Conservation (phyloP, 1,140 invertebrate genomes). For the Lordiphosa collinella region DNA sequence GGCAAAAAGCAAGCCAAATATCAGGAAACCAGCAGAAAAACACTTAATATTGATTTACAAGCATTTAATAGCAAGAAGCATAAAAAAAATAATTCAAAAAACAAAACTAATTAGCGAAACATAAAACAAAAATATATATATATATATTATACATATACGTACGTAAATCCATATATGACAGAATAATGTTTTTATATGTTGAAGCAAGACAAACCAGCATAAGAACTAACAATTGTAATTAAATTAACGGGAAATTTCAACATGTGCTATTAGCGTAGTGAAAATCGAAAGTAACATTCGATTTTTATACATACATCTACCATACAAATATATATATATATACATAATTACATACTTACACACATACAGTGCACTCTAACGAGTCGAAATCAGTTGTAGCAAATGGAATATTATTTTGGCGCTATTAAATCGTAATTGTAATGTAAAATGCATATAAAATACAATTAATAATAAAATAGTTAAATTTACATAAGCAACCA, state of each 20-base stretch:
- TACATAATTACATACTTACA: constrained; percentile 42
- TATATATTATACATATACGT: constrained; percentile 45
- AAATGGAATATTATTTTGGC: constrained; percentile 73
- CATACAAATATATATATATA: constrained; percentile 18
- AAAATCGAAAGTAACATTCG: constrained; percentile 36
- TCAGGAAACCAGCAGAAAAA: constrained; percentile 64
- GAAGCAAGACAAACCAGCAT: constrained; percentile 10
- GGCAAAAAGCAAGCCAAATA: constrained; percentile 47
- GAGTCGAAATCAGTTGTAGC: constrained; percentile 52
- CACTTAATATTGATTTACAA: constrained; percentile 58
- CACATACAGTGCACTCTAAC: constrained; percentile 13
- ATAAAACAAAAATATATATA: constrained; percentile 16
- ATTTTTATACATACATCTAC: constrained; percentile 61
- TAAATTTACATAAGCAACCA: constrained; percentile 63
- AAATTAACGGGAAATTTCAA: constrained; percentile 48
- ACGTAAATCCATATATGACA: constrained; percentile 49
- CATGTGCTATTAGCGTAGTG: constrained; percentile 68
- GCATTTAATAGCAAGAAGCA: constrained; percentile 51
- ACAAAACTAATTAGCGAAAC: constrained; percentile 21
- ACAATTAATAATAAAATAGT: constrained; percentile 46
- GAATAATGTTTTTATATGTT: constrained; percentile 42
- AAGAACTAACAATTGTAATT: constrained; percentile 23
- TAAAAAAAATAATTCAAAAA: constrained; percentile 38
- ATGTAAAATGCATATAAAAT: constrained; percentile 68
- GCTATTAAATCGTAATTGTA: constrained; percentile 57